Percentiles rank a stretch among this genome's conserved stretches.
Evolutionary conservation across 2,888 invertebrate species (phyloP).

Genomic region (Parthenolecanium corni): DNA sequence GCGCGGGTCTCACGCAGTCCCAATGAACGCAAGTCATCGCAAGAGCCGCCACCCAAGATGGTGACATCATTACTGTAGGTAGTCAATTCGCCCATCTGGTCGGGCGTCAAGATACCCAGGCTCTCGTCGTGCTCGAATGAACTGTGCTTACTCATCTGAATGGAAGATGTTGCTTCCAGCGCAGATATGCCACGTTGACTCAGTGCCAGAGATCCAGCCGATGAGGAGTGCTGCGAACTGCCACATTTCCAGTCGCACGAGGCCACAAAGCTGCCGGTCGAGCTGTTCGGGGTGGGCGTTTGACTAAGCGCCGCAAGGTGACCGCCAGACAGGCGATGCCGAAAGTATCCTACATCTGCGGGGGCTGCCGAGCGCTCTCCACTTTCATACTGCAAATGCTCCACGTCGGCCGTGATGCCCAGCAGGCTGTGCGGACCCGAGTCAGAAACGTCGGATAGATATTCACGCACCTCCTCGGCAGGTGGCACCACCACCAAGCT

Average conservation of each 20-base stretch:
- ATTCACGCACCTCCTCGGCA: conserved; percentile 40
- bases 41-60: conserved; percentile 13
- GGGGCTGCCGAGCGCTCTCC: neutral
- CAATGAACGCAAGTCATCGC: conserved; percentile 22
- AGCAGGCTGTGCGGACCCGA: conserved; percentile 47
- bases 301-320: conserved; percentile 22
- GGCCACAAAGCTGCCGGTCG: conserved; percentile 25
- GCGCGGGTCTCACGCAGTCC: neutral
- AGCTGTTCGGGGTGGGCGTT: conserved; percentile 28
- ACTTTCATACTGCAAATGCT: conserved; percentile 1
- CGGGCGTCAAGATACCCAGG: conserved; percentile 74
- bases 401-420: conserved; percentile 23
- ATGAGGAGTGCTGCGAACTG: conserved; percentile 32
- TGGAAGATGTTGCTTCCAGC: conserved; percentile 33
- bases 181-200: conserved; percentile 4
- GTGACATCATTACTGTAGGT: conserved; percentile 37
- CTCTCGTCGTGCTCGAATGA: conserved; percentile 72
- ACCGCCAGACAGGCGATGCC: neutral
- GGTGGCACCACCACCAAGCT: conserved; percentile 32
- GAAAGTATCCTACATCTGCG: conserved; percentile 38
- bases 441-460: conserved; percentile 35
- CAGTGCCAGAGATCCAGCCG: conserved; percentile 32
- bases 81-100: conserved; percentile 67
- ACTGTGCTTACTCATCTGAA: conserved; percentile 53
- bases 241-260: conserved; percentile 31